phyloP scores from a whole-genome alignment of 1,140 invertebrate genomes.

The Drosophila azteca region DNA sequence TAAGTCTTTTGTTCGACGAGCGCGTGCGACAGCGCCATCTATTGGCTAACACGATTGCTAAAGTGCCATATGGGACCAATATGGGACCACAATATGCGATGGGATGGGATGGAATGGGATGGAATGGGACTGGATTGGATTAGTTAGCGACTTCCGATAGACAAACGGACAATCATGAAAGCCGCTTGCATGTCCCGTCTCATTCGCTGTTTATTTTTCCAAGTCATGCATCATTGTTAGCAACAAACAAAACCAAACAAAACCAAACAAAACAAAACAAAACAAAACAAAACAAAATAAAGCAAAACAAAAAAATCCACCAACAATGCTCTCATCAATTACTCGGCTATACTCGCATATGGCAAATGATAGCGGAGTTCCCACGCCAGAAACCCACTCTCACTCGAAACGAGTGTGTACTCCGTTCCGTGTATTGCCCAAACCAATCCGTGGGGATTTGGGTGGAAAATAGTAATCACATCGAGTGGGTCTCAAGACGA shows the following conservation, averaged over 20 bases:
- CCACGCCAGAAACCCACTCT: constrained; percentile 22
- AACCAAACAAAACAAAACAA: neutral
- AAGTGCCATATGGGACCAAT: constrained; percentile 12
- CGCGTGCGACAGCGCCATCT: constrained; percentile 60
- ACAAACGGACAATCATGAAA: constrained; percentile 1
- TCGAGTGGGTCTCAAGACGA: neutral
- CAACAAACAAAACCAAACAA: constrained; percentile 4
- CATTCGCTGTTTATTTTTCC: neutral
- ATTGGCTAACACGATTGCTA: constrained; percentile 69
- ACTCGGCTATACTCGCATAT: constrained; percentile 2
- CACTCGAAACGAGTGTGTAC: constrained; percentile 4
- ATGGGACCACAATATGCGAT: neutral
- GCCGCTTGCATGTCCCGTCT: constrained; percentile 9
- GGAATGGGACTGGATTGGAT: neutral
- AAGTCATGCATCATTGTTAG: constrained; percentile 20
- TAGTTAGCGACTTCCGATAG: constrained; percentile 19
- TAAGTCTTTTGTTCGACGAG: constrained; percentile 74
- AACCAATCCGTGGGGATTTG: neutral
- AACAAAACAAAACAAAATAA: neutral
- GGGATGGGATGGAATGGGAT: too few species aligned
- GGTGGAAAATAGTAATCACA: neutral
- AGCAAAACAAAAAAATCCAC: neutral
- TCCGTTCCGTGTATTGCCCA: constrained; percentile 1
- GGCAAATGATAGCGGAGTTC: constrained; percentile 17
- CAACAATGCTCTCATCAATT: constrained; percentile 23